Evolutionary conservation across 2,113 vertebrate genomes (phyloP).

Genomic region (Larimichthys polyactis): DNA sequence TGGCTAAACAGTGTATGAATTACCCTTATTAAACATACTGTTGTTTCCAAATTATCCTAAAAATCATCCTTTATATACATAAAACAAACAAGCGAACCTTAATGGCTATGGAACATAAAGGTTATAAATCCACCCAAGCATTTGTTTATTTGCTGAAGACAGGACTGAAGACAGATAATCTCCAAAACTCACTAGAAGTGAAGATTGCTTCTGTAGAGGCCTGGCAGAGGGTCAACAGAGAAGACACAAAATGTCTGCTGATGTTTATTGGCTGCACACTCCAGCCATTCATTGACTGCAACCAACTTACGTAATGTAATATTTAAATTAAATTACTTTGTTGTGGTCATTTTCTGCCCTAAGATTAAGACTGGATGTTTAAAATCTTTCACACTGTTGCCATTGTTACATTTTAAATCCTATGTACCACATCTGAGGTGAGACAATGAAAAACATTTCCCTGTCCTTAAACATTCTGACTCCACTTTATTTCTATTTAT

Average conservation of each 20-base stretch:
- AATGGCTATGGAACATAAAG: neutral
- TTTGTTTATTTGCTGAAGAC: neutral
- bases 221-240: neutral
- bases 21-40: neutral
- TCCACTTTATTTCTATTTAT: conserved; percentile 7
- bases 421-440: neutral
- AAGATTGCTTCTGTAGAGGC: conserved; percentile 3
- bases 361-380: too few species aligned
- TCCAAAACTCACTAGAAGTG: neutral
- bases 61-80: neutral
- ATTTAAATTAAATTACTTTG: neutral
- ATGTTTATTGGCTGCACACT: conserved; percentile 4
- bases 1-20: neutral
- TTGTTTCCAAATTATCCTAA: neutral
- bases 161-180: neutral
- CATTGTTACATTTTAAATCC: conserved; percentile 2
- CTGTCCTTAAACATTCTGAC: neutral
- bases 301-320: neutral
- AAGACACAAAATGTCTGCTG: conserved; percentile 2
- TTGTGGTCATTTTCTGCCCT: neutral
- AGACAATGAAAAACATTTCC: neutral
- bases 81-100: neutral
- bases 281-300: neutral
- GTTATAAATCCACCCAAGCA: neutral
- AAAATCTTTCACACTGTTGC: neutral